phyloP scores from a whole-genome alignment of 1,140 invertebrate species.

The Caenorhabditis remanei region DNA sequence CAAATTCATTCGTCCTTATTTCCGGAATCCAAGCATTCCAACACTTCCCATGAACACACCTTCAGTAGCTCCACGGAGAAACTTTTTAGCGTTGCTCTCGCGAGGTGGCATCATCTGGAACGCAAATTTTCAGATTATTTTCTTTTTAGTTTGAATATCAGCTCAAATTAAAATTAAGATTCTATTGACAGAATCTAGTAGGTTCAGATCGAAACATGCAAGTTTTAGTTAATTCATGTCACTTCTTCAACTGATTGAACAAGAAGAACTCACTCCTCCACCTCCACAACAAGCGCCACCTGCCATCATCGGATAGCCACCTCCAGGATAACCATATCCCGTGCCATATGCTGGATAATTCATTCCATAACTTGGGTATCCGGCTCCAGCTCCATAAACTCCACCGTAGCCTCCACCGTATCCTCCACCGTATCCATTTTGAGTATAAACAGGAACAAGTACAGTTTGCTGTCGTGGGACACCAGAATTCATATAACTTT shows the following conservation, averaged over 20 bases:
- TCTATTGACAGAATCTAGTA: too few relatives aligned
- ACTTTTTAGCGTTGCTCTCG: constrained; percentile 39
- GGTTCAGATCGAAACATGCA: too few relatives aligned
- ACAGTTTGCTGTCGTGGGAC: constrained; percentile 11
- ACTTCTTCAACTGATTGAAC: too few relatives aligned
- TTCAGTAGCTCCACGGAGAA: constrained; percentile 22
- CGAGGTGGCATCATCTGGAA: constrained; percentile 38
- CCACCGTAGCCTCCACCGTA: background rate
- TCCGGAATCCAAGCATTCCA: constrained; percentile 27
- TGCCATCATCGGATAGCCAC: constrained; percentile 24
- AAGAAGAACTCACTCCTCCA: background rate
- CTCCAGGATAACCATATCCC: constrained; percentile 16
- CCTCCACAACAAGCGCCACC: constrained; percentile 36
- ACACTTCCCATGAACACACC: constrained; percentile 41
- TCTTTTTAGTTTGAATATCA: background rate
- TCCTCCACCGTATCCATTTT: constrained; percentile 1
- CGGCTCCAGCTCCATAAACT: background rate
- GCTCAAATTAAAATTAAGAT: background rate
- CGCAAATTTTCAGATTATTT: too few relatives aligned
- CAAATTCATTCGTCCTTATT: too few relatives aligned
- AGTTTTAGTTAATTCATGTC: too few relatives aligned
- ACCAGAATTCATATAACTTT: constrained; percentile 39
- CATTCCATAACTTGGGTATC: constrained; percentile 34
- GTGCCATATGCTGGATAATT: constrained; percentile 26
- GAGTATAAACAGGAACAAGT: constrained; percentile 11